Conservation (phyloP, 2,888 invertebrate genomes). For the Sphaerophoria taeniata region DNA sequence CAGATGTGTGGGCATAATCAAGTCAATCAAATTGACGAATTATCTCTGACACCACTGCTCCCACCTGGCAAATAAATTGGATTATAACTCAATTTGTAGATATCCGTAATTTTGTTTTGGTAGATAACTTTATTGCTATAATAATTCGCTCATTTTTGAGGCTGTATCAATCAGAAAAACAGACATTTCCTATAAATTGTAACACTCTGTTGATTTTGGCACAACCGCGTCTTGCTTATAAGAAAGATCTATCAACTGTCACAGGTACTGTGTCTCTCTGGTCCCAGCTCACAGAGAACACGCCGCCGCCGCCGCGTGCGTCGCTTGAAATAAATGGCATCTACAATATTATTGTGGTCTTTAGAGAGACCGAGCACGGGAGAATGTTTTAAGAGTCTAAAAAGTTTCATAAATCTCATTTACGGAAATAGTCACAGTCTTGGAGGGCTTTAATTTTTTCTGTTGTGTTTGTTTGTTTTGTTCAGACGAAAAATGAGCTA, state of each 20-base stretch:
- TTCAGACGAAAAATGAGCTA: conserved; percentile 41
- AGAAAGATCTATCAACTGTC: conserved; percentile 59
- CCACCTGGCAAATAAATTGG: conserved; percentile 53
- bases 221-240: background rate
- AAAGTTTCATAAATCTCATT: conserved; percentile 69
- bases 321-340: background rate
- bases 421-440: conserved; percentile 59
- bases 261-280: background rate
- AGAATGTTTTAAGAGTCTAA: conserved; percentile 55
- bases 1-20: conserved; percentile 48
- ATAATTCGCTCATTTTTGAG: conserved; percentile 53
- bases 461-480: background rate
- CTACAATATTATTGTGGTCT: background rate
- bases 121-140: conserved; percentile 13
- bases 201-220: background rate
- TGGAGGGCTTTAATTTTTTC: background rate
- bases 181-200: conserved; percentile 54
- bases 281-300: no score
- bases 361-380: background rate
- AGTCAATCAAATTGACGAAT: conserved; percentile 58
- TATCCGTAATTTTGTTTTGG: conserved; percentile 40
- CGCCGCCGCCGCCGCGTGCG: no score
- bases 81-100: conserved; percentile 68
- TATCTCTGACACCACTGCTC: conserved; percentile 50
- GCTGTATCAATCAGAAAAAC: conserved; percentile 60